phyloP scores from a whole-genome alignment of 1,140 invertebrate genomes.

The Caerostris darwini region DNA sequence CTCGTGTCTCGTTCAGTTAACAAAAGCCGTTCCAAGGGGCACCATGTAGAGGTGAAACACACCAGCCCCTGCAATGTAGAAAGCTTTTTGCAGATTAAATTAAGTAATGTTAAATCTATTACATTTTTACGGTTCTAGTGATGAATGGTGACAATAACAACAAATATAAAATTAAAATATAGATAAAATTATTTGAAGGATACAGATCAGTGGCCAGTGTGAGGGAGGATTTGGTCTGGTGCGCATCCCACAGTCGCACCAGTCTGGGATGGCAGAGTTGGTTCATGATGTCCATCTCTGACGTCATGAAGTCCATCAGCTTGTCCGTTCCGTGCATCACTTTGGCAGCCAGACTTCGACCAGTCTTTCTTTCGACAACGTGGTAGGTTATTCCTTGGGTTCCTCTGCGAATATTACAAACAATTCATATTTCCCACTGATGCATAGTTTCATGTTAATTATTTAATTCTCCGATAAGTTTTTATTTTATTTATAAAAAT shows the following conservation, averaged over 20 bases:
- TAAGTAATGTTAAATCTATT: no score
- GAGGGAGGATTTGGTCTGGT: constrained; percentile 90
- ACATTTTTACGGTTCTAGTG: no score
- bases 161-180: no score
- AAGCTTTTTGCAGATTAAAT: no score
- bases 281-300: constrained; percentile 95
- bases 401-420: constrained; percentile 85
- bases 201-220: constrained; percentile 92
- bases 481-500: no score
- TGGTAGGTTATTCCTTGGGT: constrained; percentile 94
- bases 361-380: constrained; percentile 90
- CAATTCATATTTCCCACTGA: neutral
- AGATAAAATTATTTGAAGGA: constrained; percentile 47
- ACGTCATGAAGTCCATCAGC: constrained; percentile 91
- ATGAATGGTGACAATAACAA: no score
- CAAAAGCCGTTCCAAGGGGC: no score
- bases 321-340: constrained; percentile 91
- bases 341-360: constrained; percentile 94
- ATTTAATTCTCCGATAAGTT: neutral
- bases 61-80: no score
- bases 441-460: neutral
- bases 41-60: no score
- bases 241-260: constrained; percentile 92
- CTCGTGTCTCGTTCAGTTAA: no score
- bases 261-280: constrained; percentile 89